These are phyloP conservation scores for Nymphalis c-album DNA, from an alignment of 2,888 invertebrate genomes.

Conservation along the genomic window DNA sequence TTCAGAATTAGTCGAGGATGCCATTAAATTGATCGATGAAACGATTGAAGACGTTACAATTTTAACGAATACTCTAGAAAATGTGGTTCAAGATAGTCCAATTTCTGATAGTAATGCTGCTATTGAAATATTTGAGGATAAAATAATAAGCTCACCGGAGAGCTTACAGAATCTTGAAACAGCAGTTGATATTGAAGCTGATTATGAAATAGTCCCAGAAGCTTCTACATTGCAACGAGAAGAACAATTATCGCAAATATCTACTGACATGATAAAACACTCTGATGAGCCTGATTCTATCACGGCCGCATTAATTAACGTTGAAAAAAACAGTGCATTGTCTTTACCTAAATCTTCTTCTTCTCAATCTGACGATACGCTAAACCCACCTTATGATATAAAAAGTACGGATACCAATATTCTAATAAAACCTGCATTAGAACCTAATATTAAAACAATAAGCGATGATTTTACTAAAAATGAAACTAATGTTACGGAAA, in stretches of 20 bases:
- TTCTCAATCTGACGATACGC: conserved; percentile 43
- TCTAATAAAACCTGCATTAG: conserved; percentile 41
- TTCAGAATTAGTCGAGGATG: conserved; percentile 33
- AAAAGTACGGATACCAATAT: conserved; percentile 28
- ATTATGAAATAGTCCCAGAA: conserved; percentile 31
- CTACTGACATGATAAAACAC: background rate
- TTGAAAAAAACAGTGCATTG: conserved; percentile 45
- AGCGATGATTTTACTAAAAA: conserved; percentile 22
- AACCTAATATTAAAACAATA: conserved; percentile 25
- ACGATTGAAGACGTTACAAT: conserved; percentile 29
- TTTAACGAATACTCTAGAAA: conserved; percentile 17
- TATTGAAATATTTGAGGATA: background rate
- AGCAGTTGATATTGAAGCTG: conserved; percentile 23
- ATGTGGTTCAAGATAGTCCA: conserved; percentile 10
- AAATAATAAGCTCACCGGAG: background rate
- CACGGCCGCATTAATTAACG: conserved; percentile 54
- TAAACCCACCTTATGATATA: conserved; percentile 31
- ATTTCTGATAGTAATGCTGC: background rate
- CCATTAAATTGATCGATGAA: conserved; percentile 36
- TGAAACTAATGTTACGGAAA: conserved; percentile 28
- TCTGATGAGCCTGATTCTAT: conserved; percentile 50
- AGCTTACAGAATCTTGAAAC: conserved; percentile 11
- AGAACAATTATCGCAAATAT: conserved; percentile 17
- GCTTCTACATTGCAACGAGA: conserved; percentile 2
- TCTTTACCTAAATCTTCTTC: conserved; percentile 18